Conservation (phyloP, 2,797 vertebrate genomes). For the Chelon labrosus region DNA sequence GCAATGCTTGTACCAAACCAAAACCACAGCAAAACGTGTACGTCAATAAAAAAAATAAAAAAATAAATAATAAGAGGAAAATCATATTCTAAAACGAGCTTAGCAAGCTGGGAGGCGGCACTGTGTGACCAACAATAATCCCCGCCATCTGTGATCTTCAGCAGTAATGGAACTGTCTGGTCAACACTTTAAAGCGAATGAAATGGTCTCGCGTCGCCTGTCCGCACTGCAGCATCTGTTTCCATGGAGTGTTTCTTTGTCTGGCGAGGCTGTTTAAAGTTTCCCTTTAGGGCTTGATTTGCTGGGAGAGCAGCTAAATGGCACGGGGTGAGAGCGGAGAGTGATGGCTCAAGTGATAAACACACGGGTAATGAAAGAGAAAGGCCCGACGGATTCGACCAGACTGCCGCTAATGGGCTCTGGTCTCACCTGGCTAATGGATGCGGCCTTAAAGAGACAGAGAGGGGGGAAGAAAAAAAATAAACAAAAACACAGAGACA, state of each 20-base stretch:
- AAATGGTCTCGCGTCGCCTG: constrained; percentile 40
- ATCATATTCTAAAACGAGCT: constrained; percentile 9
- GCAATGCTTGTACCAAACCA: no score
- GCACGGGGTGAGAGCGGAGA: constrained; percentile 59
- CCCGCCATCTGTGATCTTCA: constrained; percentile 45
- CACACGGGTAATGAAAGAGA: constrained; percentile 75
- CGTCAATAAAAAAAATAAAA: not conserved
- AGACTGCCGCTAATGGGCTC: constrained; percentile 62
- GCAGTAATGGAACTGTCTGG: constrained; percentile 50
- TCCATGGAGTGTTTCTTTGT: constrained; percentile 49
- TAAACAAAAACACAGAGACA: constrained; percentile 17
- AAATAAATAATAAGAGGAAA: not conserved
- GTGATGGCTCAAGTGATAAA: constrained; percentile 71
- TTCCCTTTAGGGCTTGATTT: constrained; percentile 62
- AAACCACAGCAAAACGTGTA: no score
- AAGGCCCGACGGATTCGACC: constrained; percentile 68
- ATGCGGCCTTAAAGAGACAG: constrained; percentile 35
- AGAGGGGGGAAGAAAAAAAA: no score
- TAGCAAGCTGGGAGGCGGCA: constrained; percentile 4
- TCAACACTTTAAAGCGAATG: constrained; percentile 54
- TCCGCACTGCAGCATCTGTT: constrained; percentile 46
- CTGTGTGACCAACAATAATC: constrained; percentile 25
- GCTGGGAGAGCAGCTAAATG: constrained; percentile 59
- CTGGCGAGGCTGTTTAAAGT: constrained; percentile 47
- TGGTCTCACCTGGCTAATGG: constrained; percentile 70